Evolutionary conservation across 2,888 invertebrate species (phyloP).

Genomic region (Plebejus anna): DNA sequence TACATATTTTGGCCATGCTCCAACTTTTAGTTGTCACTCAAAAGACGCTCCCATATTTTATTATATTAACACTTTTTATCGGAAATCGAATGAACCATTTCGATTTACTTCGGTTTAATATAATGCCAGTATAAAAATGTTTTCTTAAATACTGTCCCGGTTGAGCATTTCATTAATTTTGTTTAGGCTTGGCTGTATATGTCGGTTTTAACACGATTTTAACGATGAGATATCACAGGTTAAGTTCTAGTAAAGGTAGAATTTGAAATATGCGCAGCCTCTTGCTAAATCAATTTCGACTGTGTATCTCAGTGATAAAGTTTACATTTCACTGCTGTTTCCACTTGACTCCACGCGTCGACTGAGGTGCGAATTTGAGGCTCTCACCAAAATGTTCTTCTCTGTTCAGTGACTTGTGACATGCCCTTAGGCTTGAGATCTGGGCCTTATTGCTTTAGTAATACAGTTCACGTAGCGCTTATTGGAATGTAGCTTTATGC

Average conservation of each 20-base stretch:
- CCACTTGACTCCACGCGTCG: not conserved
- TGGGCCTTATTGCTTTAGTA: not conserved
- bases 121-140: not conserved
- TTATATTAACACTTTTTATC: not conserved
- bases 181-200: not conserved
- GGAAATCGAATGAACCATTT: not conserved
- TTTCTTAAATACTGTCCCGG: not conserved
- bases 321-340: not conserved
- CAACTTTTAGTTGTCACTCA: conserved; percentile 2
- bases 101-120: not conserved
- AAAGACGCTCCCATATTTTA: not conserved
- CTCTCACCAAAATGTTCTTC: not conserved
- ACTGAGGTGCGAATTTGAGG: not conserved
- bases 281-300: not conserved
- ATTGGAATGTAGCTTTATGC: not conserved
- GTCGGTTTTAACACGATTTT: not conserved
- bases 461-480: not conserved
- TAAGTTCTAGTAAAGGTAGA: not conserved
- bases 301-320: not conserved
- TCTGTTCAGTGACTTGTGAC: conserved; percentile 6
- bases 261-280: not conserved
- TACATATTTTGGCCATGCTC: not conserved
- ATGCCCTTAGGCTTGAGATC: not conserved
- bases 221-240: not conserved
- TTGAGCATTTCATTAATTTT: not conserved